Evolutionary conservation across 2,113 vertebrate species (phyloP).

Genomic region (Procavia capensis): DNA sequence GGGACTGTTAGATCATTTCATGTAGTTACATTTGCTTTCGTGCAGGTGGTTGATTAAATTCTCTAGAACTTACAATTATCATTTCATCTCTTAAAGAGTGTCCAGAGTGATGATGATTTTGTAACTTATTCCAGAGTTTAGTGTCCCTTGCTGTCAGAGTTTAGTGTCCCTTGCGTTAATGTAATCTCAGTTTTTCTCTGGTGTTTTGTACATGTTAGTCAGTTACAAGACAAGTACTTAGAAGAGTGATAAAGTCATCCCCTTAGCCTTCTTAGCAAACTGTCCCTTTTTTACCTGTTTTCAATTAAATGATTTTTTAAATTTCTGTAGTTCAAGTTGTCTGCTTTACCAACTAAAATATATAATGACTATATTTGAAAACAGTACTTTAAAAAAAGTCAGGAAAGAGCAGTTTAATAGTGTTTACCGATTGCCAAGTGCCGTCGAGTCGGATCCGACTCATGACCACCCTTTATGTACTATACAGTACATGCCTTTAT

Average conservation of each 20-base stretch:
- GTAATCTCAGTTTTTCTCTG: slow-evolving; percentile 23
- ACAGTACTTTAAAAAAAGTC: not conserved
- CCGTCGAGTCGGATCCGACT: too few species aligned
- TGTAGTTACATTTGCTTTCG: not conserved
- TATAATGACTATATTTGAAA: slow-evolving; percentile 19
- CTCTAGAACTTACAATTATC: not conserved
- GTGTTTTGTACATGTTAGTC: slow-evolving; percentile 6
- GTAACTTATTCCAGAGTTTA: not conserved
- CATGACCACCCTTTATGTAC: too few species aligned
- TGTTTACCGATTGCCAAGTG: not conserved
- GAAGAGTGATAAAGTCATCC: not conserved
- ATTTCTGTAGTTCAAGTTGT: not conserved
- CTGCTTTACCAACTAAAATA: slow-evolving; percentile 34
- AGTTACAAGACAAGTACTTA: not conserved
- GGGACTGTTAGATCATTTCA: not conserved
- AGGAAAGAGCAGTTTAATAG: not conserved
- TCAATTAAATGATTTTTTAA: not conserved
- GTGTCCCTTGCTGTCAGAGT: too few species aligned
- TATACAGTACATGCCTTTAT: not conserved
- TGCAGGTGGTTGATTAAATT: not conserved
- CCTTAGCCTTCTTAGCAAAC: slow-evolving; percentile 21
- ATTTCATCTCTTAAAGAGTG: slow-evolving; percentile 12
- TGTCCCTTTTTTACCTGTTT: not conserved
- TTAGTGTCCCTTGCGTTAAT: slow-evolving; percentile 11
- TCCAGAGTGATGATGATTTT: slow-evolving; percentile 8